These are phyloP conservation scores for Laupala kohalensis DNA, from an alignment of 1,140 invertebrate species.

Conservation along the genomic window DNA sequence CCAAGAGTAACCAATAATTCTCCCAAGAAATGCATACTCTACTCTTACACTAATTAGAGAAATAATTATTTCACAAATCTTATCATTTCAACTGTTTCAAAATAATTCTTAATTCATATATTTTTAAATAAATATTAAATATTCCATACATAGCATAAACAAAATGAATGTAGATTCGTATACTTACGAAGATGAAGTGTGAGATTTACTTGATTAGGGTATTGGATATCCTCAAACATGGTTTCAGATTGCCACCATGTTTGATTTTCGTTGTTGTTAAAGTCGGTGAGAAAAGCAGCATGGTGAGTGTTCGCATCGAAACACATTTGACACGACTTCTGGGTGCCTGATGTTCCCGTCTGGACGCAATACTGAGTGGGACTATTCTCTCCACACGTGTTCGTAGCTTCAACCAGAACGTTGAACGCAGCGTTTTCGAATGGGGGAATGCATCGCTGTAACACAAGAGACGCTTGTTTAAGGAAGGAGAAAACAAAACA, in stretches of 20 bases:
- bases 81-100: no score
- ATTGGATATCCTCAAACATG: conserved; percentile 84
- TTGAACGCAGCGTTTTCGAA: conserved; percentile 94
- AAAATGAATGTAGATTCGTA: no score
- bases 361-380: conserved; percentile 80
- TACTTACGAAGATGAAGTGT: conserved; percentile 74
- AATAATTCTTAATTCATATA: no score
- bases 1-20: no score
- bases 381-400: conserved; percentile 78
- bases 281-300: conserved; percentile 75
- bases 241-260: conserved; percentile 99
- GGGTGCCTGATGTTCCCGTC: conserved; percentile 45
- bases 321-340: conserved; percentile 51
- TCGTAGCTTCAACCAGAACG: conserved; percentile 76
- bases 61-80: no score
- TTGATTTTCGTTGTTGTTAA: conserved; percentile 73
- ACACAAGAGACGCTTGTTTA: conserved; percentile 15
- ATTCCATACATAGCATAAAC: no score
- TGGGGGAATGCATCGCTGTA: conserved; percentile 82
- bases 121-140: no score
- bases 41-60: no score
- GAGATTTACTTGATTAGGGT: conserved; percentile 81
- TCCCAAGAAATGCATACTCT: no score
- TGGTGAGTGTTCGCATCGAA: conserved; percentile 47
- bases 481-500: not conserved